Conservation (phyloP, 2,888 invertebrate species). For the Romanomermis culicivorax region DNA sequence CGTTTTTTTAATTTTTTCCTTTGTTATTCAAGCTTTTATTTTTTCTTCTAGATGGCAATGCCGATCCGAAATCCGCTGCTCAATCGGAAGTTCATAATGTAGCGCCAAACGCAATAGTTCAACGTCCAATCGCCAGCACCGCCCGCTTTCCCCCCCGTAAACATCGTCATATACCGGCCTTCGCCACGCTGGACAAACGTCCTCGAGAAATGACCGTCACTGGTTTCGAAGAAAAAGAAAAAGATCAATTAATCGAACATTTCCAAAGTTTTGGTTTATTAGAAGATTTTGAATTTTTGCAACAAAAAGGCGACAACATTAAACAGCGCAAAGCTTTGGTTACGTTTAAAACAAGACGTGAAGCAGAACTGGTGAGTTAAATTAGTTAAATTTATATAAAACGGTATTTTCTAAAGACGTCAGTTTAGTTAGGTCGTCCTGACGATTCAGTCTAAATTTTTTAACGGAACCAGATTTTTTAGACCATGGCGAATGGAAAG, state of each 20-base stretch:
- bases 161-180: not conserved
- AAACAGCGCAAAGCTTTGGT: slow-evolving; percentile 52
- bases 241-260: slow-evolving; percentile 54
- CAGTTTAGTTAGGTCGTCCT: not conserved
- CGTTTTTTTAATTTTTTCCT: not conserved
- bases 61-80: not conserved
- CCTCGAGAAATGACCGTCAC: slow-evolving; percentile 64
- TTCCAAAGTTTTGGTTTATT: slow-evolving; percentile 75
- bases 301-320: slow-evolving; percentile 28
- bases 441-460: no score
- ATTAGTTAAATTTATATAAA: no score
- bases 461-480: no score
- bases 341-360: slow-evolving; percentile 51
- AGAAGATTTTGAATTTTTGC: slow-evolving; percentile 52
- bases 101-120: not conserved
- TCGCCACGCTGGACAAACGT: slow-evolving; percentile 48
- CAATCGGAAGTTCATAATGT: not conserved
- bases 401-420: not conserved
- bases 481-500: slow-evolving; percentile 3
- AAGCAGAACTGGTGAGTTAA: slow-evolving; percentile 46
- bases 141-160: not conserved
- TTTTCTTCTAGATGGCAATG: no score
- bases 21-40: no score
- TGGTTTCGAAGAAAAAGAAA: slow-evolving; percentile 62
- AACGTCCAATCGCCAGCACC: not conserved